Conservation (phyloP, 2,888 invertebrate species). For the Actias luna region DNA sequence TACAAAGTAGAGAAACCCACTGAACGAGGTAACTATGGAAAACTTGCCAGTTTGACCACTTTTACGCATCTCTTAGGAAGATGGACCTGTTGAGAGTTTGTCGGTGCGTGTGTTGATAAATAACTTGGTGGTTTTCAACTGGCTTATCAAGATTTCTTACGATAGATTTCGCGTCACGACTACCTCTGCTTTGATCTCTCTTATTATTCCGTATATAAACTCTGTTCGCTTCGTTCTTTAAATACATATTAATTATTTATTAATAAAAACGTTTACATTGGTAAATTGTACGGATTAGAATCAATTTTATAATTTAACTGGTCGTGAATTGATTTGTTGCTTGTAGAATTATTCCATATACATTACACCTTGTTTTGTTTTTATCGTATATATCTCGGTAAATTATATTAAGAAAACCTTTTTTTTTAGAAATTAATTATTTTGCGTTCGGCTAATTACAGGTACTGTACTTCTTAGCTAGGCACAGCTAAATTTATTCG, state of each 20-base stretch:
- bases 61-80: slow-evolving; percentile 41
- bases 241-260: too few relatives aligned
- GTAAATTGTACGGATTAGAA: too few relatives aligned
- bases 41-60: slow-evolving; percentile 38
- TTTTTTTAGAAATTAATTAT: too few relatives aligned
- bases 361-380: too few relatives aligned
- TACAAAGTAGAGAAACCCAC: slow-evolving; percentile 34
- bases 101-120: slow-evolving; percentile 11
- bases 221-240: too few relatives aligned
- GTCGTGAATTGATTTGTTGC: too few relatives aligned
- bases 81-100: slow-evolving; percentile 40
- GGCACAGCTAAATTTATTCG: too few relatives aligned
- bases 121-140: not conserved
- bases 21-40: slow-evolving; percentile 30
- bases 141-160: slow-evolving; percentile 8
- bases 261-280: too few relatives aligned
- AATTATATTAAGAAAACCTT: too few relatives aligned
- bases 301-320: not conserved
- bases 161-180: not conserved
- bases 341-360: not conserved
- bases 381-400: too few relatives aligned
- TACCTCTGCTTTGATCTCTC: not conserved
- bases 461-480: too few relatives aligned
- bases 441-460: too few relatives aligned
- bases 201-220: not conserved